Percentiles rank a stretch among this genome's conserved stretches.
These are phyloP conservation scores for Lamprotornis superbus DNA, from an alignment of 2,113 vertebrate genomes.

Conservation along the genomic window DNA sequence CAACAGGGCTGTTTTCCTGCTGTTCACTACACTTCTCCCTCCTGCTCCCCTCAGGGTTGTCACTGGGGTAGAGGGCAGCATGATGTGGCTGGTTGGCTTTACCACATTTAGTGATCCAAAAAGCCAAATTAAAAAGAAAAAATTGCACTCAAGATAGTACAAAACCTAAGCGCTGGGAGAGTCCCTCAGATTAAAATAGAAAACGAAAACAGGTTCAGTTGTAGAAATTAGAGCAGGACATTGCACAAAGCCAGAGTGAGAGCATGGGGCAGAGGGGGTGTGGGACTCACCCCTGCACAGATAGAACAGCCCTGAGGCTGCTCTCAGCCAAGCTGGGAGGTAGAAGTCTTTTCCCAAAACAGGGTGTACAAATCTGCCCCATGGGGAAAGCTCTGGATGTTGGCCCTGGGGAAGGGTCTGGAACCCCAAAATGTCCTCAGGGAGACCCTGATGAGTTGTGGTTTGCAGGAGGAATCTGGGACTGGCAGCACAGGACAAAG, in stretches of 20 bases:
- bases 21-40: not conserved
- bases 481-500: rapidly evolving
- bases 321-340: rapidly evolving
- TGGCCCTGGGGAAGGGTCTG: rapidly evolving
- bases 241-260: not conserved
- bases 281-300: not conserved
- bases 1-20: not conserved
- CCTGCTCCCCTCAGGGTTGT: not conserved
- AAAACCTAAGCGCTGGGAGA: not conserved
- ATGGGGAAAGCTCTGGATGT: not conserved
- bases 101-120: not conserved
- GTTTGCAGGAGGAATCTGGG: rapidly evolving
- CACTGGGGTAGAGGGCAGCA: not conserved
- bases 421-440: rapidly evolving
- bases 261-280: rapidly evolving
- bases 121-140: not conserved
- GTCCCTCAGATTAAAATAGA: not conserved
- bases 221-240: not conserved
- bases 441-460: rapidly evolving
- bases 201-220: not conserved
- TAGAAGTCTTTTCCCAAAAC: not conserved
- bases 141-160: not conserved
- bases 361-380: not conserved
- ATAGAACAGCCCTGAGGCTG: not conserved
- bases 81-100: not conserved